Percentiles rank a stretch among this genome's conserved stretches.
phyloP scores from a whole-genome alignment of 1,140 invertebrate species.

The Andrena cerasifolii region DNA sequence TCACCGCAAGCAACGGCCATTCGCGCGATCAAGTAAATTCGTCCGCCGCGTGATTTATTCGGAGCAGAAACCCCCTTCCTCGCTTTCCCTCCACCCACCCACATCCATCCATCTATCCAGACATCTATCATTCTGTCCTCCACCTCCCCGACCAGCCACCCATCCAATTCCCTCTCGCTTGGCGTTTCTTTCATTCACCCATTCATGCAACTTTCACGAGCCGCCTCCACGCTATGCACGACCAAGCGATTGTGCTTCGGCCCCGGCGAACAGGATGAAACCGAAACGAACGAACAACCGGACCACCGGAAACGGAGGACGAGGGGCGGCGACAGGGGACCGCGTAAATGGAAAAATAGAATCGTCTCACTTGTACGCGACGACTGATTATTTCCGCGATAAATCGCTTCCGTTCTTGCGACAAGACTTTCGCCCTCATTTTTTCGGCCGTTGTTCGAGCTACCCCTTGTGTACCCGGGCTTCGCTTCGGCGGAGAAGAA shows the following conservation, averaged over 20 bases:
- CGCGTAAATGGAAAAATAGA: slow-evolving; percentile 27
- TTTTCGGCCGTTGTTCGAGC: background rate
- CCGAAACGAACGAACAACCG: slow-evolving; percentile 20
- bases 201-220: slow-evolving; percentile 45
- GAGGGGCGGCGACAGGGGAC: no score
- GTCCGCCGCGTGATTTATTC: slow-evolving; percentile 57
- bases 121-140: slow-evolving; percentile 44
- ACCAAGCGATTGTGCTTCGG: slow-evolving; percentile 26
- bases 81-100: slow-evolving; percentile 13
- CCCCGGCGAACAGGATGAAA: slow-evolving; percentile 15
- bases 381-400: background rate
- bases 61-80: slow-evolving; percentile 20
- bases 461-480: background rate
- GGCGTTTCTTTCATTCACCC: slow-evolving; percentile 47
- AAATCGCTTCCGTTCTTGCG: slow-evolving; percentile 10
- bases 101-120: slow-evolving; percentile 27
- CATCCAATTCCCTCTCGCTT: slow-evolving; percentile 9
- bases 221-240: slow-evolving; percentile 14
- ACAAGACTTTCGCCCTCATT: slow-evolving; percentile 19
- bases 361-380: slow-evolving; percentile 1
- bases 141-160: background rate
- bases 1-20: slow-evolving; percentile 41
- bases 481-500: background rate
- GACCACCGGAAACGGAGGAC: slow-evolving; percentile 6
- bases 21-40: slow-evolving; percentile 62